Evolutionary conservation across 92 coral and sea anemone genomes (phyloP), one percentile per base, ranked within the genome.

Genomic region (Bergia puertoricense): DNA sequence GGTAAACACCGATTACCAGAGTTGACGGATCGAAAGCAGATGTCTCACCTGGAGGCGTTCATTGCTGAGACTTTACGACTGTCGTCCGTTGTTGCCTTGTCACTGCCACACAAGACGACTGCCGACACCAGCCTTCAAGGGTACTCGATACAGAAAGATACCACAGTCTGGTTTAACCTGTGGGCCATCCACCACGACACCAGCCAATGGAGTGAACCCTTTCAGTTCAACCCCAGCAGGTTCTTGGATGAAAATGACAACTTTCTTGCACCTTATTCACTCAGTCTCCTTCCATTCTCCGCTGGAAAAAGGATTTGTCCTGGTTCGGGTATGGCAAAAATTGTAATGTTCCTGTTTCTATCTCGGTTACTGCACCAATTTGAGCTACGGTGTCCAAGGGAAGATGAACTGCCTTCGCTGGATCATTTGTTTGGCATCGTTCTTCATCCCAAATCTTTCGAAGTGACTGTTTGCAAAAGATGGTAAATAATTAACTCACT

Each of bases 181-280:
- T 89, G 77, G 88, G 92, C 92, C 8, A 89, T 89, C 22, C 92
- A 89, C 59, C 74, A 89, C 80, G 92, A 89, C 81, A 15, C 80
- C 14, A 67, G 57, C 59, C n/a, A 85, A 18, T 89, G 92, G 92
- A 83, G 13, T 7, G 85, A 89, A 46, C 92, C 92, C 74, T 72
- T 77, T 38, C 44, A 76, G 80, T 89, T 89, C 73, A 79, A 56
- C 44, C 92, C 92, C 14, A 85, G 85, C 86, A 82, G 92, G 51
- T 89, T 89, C 51, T 30, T 89, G 46, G 92, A 85, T 71, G 84
- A 85, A 46, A 85, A 85, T 43, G 89, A 85, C 5, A 78, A 43
- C 20, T 89, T 69, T 84, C 65, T 77, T 16, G 9, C 89, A 18
- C 85, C 86, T 18, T 46, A 54, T 41, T 88, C 81, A 1, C 81